A percentile compares a stretch with the other conserved stretches of the same genome.
Evolutionary conservation across 2,113 vertebrate genomes (phyloP).

Genomic region (Noctilio leporinus): DNA sequence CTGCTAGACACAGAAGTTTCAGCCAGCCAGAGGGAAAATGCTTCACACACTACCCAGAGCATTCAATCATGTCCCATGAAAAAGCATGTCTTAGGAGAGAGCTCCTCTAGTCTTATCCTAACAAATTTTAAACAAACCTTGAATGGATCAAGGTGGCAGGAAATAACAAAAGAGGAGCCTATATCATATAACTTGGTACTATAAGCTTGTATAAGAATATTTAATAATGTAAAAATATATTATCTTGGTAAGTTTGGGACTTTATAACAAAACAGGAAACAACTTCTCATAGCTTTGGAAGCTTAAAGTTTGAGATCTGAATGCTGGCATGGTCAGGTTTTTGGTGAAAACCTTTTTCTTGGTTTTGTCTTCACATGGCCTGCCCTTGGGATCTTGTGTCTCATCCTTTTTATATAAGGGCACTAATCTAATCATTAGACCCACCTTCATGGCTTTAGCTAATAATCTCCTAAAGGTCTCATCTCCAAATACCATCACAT

Average conservation of each 20-base stretch:
- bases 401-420: neutral
- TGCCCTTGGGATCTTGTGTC: neutral
- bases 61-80: too few relatives aligned
- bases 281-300: neutral
- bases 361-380: neutral
- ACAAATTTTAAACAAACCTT: neutral
- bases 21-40: neutral
- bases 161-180: neutral
- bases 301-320: neutral
- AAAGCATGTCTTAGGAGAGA: neutral
- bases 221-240: neutral
- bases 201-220: neutral
- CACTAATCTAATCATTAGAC: too few relatives aligned
- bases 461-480: neutral
- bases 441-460: neutral
- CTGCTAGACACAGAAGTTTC: neutral
- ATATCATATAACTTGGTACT: fast-evolving
- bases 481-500: too few relatives aligned
- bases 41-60: neutral
- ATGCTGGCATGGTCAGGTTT: neutral
- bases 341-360: neutral
- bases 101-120: neutral
- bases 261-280: too few relatives aligned
- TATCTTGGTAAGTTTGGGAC: neutral
- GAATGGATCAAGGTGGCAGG: neutral